A percentile compares a stretch with the other conserved stretches of the same genome.
These are phyloP conservation scores for Nestor notabilis DNA, from an alignment of 2,113 vertebrate genomes.

Conservation along the genomic window DNA sequence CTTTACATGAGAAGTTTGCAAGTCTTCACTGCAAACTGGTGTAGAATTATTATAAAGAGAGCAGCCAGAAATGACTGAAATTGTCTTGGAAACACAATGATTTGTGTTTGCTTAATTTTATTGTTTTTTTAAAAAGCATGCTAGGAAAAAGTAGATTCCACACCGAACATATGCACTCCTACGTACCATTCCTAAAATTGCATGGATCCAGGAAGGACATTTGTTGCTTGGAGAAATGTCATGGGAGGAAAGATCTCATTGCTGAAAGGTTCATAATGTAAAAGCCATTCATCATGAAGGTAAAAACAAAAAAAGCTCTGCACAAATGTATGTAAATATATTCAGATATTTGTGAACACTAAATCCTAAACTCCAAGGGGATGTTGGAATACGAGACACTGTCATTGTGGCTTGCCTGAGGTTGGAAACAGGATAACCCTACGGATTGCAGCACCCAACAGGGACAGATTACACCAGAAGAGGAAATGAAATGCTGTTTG, in stretches of 20 bases:
- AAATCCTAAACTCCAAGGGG: background rate
- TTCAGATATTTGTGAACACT: background rate
- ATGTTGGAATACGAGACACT: background rate
- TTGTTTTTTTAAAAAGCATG: background rate
- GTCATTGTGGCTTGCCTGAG: background rate
- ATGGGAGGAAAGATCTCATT: background rate
- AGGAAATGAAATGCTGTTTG: background rate
- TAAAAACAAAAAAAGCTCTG: background rate
- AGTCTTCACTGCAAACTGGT: background rate
- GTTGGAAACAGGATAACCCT: background rate
- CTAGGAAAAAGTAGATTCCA: background rate
- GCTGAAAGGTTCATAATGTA: background rate
- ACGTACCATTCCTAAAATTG: background rate
- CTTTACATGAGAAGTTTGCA: background rate
- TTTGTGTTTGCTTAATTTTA: background rate
- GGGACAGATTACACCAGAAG: background rate
- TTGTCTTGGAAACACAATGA: background rate
- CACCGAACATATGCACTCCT: background rate
- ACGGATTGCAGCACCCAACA: accelerated
- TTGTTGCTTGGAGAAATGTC: background rate
- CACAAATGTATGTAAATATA: background rate
- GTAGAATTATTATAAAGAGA: background rate
- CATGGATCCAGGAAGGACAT: background rate
- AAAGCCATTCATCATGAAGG: background rate
- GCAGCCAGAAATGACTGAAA: background rate